Evolutionary conservation across 2,797 vertebrate genomes (phyloP), one percentile per base, ranked within the genome.

Genomic region (Momotus momota): DNA sequence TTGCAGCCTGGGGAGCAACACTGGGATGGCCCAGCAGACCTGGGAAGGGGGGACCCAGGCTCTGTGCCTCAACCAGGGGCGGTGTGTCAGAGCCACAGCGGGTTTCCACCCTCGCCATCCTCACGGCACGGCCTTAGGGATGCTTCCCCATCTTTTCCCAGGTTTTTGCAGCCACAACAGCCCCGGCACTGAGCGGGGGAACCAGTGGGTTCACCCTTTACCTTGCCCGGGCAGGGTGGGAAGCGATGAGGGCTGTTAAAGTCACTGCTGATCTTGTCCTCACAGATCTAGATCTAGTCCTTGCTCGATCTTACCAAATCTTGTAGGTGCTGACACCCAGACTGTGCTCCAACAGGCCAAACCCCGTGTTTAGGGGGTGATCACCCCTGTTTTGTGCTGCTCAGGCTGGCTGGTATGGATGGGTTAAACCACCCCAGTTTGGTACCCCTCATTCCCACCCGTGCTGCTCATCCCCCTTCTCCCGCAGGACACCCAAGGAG

Each of bases 61-160:
- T n/a, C 43, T 54, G 55, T n/a, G 58, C 26, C 64, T 52, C 31
- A 2, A 2, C 2, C 46, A 14, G 17, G 58, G 26, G 12, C 65
- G 58, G 43, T 7, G 3, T 2, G 58, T 1, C 0, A 21, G 4
- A 54, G 75, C 41, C 41, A 21, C 0, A 0, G 55, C 0, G 5
- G 22, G 33, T 23, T 71, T 60, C 69, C 5, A 0, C 8, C 7
- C 19, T 17, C 38, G 9, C 4, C 64, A 55, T 12, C 29, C 70
- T n/a, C 8, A 1, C 1, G 3, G 21, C 6, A 1, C 11, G 52
- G 8, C 49, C 31, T 3, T 0, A 2, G 20, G 72, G 51, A 51
- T 9, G 10, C 45, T 70, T 31, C 33, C 46, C 19, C 5, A 14
- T 13, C 74, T 19, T 33, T 31, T 49, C n/a, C 48, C 73, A 41